A percentile compares a stretch with the other conserved stretches of the same genome.
Conservation (phyloP, 2,113 vertebrate genomes). For the Aviceda subcristata region DNA sequence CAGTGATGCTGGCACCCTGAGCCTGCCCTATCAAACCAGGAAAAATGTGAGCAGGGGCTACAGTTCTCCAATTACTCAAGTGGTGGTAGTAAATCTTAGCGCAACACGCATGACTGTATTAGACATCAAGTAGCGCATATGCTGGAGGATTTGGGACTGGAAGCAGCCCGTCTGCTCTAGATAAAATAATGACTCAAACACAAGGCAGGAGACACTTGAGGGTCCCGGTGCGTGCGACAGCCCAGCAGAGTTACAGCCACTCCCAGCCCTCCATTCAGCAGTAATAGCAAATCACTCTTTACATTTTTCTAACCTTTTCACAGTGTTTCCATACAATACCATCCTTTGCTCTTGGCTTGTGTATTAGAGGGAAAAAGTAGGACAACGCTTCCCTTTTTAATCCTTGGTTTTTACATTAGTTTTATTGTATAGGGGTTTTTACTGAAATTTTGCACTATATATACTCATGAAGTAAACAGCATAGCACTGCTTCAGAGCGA, state of each 20-base stretch:
- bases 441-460: neutral
- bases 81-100: neutral
- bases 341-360: neutral
- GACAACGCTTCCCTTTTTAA: neutral
- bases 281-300: neutral
- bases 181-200: neutral
- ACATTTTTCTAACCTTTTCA: neutral
- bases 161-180: constrained; percentile 1
- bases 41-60: neutral
- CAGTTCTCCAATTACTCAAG: neutral
- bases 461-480: neutral
- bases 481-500: neutral
- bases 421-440: neutral
- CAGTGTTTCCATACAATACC: neutral
- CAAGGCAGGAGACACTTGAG: neutral
- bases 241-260: neutral
- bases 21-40: neutral
- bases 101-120: neutral
- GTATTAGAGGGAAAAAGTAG: neutral
- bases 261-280: neutral
- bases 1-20: neutral
- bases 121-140: neutral
- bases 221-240: neutral
- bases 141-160: neutral
- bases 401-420: neutral